phyloP scores from a whole-genome alignment of 2,797 vertebrate species.

The Megalops cyprinoides region DNA sequence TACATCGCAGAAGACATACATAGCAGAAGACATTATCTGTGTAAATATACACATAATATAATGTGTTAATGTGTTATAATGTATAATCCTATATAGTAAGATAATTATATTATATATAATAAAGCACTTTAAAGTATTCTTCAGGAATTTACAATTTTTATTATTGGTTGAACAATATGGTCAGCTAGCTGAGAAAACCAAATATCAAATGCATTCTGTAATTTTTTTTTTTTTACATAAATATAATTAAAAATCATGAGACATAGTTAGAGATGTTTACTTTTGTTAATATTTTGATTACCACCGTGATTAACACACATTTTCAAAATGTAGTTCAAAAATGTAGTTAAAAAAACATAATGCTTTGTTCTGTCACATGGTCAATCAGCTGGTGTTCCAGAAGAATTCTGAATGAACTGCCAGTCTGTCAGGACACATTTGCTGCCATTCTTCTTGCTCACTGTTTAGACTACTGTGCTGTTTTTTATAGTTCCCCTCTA shows the following conservation, averaged over 20 bases:
- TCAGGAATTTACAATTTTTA: too few relatives aligned
- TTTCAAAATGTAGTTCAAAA: not conserved
- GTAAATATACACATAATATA: too few relatives aligned
- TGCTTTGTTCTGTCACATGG: slow-evolving; percentile 53
- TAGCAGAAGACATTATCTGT: too few relatives aligned
- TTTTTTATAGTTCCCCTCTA: not conserved
- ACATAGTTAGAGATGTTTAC: not conserved
- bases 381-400: slow-evolving; percentile 64
- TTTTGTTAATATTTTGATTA: not conserved
- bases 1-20: too few relatives aligned
- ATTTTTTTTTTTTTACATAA: slow-evolving; percentile 11
- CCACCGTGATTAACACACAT: not conserved
- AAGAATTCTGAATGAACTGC: slow-evolving; percentile 50
- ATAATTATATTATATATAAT: too few relatives aligned
- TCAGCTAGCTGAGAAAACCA: not conserved
- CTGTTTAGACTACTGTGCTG: not conserved
- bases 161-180: too few relatives aligned
- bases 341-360: not conserved
- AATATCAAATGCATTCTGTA: not conserved
- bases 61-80: too few relatives aligned
- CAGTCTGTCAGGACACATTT: not conserved
- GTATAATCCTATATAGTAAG: too few relatives aligned
- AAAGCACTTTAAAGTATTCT: too few relatives aligned
- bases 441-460: not conserved
- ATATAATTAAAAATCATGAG: not conserved